Evolutionary conservation across 2,797 vertebrate genomes (phyloP).

Genomic region (Phalloptychus januarius): DNA sequence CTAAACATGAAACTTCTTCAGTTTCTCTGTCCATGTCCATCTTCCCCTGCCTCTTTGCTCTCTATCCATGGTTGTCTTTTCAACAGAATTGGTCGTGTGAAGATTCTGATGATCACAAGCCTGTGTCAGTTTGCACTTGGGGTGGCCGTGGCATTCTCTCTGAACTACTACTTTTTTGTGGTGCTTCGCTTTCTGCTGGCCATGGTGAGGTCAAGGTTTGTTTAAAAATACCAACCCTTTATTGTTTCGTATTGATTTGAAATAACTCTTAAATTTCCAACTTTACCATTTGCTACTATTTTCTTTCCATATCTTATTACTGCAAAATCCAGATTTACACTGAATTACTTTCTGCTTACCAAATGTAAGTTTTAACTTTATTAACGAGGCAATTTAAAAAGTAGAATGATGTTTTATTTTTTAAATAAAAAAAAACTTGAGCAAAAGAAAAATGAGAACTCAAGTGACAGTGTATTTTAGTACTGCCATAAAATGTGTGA

Average conservation of each 20-base stretch:
- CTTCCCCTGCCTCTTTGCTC: not conserved
- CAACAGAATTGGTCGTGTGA: slow-evolving; percentile 86
- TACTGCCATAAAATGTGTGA: not conserved
- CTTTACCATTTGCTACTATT: not conserved
- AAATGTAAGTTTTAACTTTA: not conserved
- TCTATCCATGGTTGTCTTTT: not conserved
- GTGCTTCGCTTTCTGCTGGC: slow-evolving; percentile 89
- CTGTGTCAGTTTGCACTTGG: slow-evolving; percentile 87
- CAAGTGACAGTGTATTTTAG: not conserved
- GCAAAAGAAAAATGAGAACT: not conserved
- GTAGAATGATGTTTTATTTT: not conserved
- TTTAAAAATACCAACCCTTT: not conserved
- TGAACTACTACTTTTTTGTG: slow-evolving; percentile 89
- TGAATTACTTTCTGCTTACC: not conserved
- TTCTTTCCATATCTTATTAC: not conserved
- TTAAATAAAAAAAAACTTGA: not conserved
- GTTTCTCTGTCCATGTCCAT: not conserved
- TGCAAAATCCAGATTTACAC: not conserved
- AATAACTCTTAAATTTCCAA: not conserved
- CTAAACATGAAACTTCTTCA: not conserved
- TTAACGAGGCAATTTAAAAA: not conserved
- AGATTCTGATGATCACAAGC: slow-evolving; percentile 88
- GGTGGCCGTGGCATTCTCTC: slow-evolving; percentile 84
- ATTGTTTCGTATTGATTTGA: not conserved
- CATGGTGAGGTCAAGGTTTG: slow-evolving; percentile 84